These are phyloP conservation scores for Pterocles gutturalis DNA, from an alignment of 2,113 vertebrate genomes.

Conservation along the genomic window DNA sequence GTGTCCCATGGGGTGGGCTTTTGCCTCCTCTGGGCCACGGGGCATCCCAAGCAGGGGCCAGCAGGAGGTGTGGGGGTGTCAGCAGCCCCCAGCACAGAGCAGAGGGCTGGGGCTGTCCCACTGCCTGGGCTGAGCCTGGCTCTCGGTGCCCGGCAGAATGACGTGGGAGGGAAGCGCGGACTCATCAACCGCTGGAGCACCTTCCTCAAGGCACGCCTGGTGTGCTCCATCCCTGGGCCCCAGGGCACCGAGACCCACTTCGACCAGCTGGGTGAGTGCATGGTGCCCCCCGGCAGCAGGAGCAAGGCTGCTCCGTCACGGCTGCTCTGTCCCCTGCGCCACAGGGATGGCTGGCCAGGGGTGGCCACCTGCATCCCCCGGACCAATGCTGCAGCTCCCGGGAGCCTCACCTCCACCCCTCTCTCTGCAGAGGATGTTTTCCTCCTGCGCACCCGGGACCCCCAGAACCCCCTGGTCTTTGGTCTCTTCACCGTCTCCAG, in stretches of 20 bases:
- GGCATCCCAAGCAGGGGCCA: not conserved
- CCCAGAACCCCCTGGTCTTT: slow-evolving; percentile 83
- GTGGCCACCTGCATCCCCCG: not conserved
- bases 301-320: fast-evolving
- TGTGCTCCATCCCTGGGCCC: slow-evolving; percentile 83
- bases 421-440: slow-evolving; percentile 85
- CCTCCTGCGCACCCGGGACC: slow-evolving; percentile 83
- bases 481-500: slow-evolving; percentile 88
- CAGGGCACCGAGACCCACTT: slow-evolving; percentile 86
- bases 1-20: not conserved
- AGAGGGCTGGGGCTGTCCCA: not conserved
- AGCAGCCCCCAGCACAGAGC: not conserved
- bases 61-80: not conserved
- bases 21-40: not conserved
- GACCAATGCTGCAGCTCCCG: not conserved
- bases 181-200: slow-evolving; percentile 92
- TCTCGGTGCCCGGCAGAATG: slow-evolving; percentile 79
- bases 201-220: slow-evolving; percentile 87
- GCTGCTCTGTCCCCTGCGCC: not conserved
- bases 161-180: slow-evolving; percentile 83
- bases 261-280: slow-evolving; percentile 81
- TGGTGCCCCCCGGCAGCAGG: fast-evolving
- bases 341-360: too few relatives aligned
- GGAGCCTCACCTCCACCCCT: not conserved
- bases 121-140: not conserved